Percentiles rank a stretch among this genome's conserved stretches.
These are phyloP conservation scores for Steinernema hermaphroditum DNA, from an alignment of 2,888 invertebrate genomes.

Conservation along the genomic window DNA sequence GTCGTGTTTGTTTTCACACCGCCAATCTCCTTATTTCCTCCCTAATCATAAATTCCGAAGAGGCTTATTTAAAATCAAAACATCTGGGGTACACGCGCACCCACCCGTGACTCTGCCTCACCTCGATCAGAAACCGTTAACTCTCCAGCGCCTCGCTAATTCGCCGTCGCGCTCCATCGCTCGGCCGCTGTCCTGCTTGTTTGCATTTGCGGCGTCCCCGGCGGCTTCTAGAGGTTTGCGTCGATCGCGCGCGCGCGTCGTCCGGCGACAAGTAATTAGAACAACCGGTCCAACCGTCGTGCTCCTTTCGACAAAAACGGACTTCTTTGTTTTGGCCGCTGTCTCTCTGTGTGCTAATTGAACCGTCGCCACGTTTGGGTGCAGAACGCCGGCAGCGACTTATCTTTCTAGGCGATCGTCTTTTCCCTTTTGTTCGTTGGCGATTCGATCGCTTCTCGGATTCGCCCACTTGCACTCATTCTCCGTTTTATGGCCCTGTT, in stretches of 20 bases:
- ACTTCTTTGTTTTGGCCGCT: neutral
- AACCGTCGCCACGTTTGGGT: neutral
- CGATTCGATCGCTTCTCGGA: too few species aligned
- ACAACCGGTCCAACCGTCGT: neutral
- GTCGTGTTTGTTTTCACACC: too few species aligned
- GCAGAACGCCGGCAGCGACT: neutral
- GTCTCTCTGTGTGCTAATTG: neutral
- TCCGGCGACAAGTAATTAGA: constrained; percentile 18
- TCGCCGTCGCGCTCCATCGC: neutral
- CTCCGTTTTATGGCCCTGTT: too few species aligned
- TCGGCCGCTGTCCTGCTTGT: constrained; percentile 12
- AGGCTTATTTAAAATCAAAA: too few species aligned
- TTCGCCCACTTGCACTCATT: too few species aligned
- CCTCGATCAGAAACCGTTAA: neutral
- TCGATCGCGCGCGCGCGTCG: neutral
- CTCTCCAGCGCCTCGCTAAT: neutral
- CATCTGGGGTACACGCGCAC: constrained; percentile 4
- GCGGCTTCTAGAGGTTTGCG: constrained; percentile 8
- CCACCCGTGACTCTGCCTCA: neutral
- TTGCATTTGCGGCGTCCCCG: constrained; percentile 10
- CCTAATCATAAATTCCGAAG: too few species aligned
- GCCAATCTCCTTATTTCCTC: too few species aligned
- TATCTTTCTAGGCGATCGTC: constrained; percentile 15
- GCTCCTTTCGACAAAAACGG: neutral
- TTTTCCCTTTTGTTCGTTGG: neutral